These are phyloP conservation scores for Andinoacara biseriatus DNA, from an alignment of 2,113 vertebrate species.

Conservation along the genomic window DNA sequence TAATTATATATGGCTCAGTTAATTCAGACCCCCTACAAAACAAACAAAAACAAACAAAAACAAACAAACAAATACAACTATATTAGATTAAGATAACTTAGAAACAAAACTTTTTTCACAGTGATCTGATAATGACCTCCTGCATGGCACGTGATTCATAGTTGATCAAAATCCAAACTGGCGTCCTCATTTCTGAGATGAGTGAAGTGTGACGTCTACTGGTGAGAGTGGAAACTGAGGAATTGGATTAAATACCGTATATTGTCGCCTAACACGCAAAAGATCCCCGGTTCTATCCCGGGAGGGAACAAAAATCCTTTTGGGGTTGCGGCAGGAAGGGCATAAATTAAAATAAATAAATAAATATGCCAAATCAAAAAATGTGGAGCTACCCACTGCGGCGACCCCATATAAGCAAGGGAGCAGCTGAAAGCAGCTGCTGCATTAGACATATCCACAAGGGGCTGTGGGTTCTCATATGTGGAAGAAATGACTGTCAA, in stretches of 20 bases:
- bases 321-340: too few relatives aligned
- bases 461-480: neutral
- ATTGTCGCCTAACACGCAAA: neutral
- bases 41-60: neutral
- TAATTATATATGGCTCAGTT: neutral
- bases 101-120: neutral
- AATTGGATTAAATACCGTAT: neutral
- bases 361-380: neutral
- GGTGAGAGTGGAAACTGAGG: constrained; percentile 9
- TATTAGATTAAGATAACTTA: neutral
- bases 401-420: neutral
- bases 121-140: neutral
- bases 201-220: constrained; percentile 23
- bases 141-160: neutral
- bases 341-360: too few relatives aligned
- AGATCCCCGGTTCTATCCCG: neutral
- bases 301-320: too few relatives aligned
- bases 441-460: neutral
- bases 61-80: neutral
- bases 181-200: neutral
- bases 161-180: neutral
- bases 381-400: neutral
- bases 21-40: neutral
- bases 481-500: neutral
- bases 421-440: neutral